These are phyloP conservation scores for Coptodon bakossiorum DNA, from an alignment of 2,113 vertebrate genomes.

Conservation along the genomic window DNA sequence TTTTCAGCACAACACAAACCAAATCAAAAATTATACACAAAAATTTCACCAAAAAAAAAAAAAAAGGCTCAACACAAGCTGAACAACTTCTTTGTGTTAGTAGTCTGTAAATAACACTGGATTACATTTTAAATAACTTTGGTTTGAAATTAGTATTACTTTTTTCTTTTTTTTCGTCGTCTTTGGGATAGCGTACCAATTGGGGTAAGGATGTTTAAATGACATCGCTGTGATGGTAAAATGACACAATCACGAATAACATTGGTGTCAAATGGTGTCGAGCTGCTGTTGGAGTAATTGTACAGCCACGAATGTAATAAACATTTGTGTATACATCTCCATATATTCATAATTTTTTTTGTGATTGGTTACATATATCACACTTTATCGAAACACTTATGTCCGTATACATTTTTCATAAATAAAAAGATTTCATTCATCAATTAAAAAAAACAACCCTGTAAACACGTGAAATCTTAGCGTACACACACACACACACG, in stretches of 20 bases:
- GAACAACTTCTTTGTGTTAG: background rate
- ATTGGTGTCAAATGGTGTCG: background rate
- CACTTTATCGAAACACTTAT: constrained; percentile 37
- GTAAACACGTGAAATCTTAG: constrained; percentile 21
- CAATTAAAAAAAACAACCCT: background rate
- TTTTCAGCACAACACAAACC: background rate
- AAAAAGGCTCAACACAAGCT: background rate
- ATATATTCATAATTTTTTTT: constrained; percentile 39
- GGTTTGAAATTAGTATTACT: background rate
- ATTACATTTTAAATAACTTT: background rate
- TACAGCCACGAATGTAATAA: constrained; percentile 22
- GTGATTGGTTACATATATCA: constrained; percentile 55
- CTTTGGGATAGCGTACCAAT: background rate
- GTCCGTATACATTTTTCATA: constrained; percentile 52
- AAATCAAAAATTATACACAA: background rate
- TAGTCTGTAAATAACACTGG: constrained; percentile 11
- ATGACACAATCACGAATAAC: background rate
- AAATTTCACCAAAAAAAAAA: background rate
- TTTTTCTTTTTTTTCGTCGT: background rate
- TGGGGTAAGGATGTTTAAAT: background rate
- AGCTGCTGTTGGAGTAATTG: background rate
- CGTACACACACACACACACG: background rate
- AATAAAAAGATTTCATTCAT: constrained; percentile 46
- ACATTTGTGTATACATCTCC: constrained; percentile 33
- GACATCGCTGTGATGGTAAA: background rate